A percentile compares a stretch with the other conserved stretches of the same genome.
Evolutionary conservation across 2,113 vertebrate species (phyloP).

Genomic region (Notarius quadriscutis): DNA sequence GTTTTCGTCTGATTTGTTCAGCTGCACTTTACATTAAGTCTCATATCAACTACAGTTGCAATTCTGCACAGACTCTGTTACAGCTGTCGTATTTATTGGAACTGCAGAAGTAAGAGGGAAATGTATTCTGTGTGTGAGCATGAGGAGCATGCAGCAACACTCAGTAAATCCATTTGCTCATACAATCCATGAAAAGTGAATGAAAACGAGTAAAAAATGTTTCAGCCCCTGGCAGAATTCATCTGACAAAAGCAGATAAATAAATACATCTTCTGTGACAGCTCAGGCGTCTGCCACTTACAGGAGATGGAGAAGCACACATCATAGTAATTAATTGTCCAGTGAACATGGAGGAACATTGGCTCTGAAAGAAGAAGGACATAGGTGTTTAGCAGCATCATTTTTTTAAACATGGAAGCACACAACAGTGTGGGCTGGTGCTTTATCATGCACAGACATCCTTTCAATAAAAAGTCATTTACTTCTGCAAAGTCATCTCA

Average conservation of each 20-base stretch:
- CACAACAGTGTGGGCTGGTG: not conserved
- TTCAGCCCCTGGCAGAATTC: slow-evolving; percentile 37
- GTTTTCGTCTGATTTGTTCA: not conserved
- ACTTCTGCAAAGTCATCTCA: slow-evolving; percentile 38
- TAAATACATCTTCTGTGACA: slow-evolving; percentile 56
- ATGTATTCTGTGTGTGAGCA: not conserved
- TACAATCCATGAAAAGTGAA: slow-evolving; percentile 8
- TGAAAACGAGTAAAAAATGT: slow-evolving; percentile 24
- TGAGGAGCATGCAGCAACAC: not conserved
- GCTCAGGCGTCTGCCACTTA: slow-evolving; percentile 49
- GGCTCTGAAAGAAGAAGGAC: slow-evolving; percentile 38
- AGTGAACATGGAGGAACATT: slow-evolving; percentile 43
- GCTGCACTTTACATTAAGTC: not conserved
- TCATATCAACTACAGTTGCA: not conserved
- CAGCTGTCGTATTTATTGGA: slow-evolving; percentile 8
- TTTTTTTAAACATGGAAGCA: slow-evolving; percentile 14
- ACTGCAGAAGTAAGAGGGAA: not conserved
- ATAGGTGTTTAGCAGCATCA: slow-evolving; percentile 12
- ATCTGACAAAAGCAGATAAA: slow-evolving; percentile 54
- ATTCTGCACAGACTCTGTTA: not conserved
- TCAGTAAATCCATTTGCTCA: slow-evolving; percentile 2
- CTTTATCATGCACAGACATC: slow-evolving; percentile 44
- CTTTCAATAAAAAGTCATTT: slow-evolving; percentile 45
- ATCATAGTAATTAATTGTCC: slow-evolving; percentile 61
- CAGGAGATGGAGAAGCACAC: slow-evolving; percentile 54